Evolutionary conservation across 1,140 invertebrate genomes (phyloP), one percentile per base, ranked within the genome.

Genomic region (Pogonus chalceus): DNA sequence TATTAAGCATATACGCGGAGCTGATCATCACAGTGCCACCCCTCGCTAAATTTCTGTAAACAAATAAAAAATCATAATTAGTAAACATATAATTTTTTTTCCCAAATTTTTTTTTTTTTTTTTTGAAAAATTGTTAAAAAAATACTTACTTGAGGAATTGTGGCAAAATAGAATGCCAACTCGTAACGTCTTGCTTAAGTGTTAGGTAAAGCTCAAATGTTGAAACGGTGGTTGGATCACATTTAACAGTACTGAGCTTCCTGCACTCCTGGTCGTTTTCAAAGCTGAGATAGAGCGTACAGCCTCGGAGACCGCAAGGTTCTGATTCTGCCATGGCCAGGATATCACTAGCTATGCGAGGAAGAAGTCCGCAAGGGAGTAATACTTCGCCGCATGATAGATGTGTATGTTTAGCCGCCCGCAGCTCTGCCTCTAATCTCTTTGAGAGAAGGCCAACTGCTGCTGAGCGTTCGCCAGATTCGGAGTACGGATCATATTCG

Each of bases 191-290:
- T 67, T 90, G 87, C 69, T 87, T 88, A 23, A 93, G 75, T 16
- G 88, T 90, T 23, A 91, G 73, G 68, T 85, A 87, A 55, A 91
- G 74, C 71, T 92, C 88, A 64, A 92, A 92, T 20, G 90, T 93
- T 20, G 88, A 84, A 26, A 90, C 83, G 9, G 86, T 87, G 62
- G 80, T 80, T 26, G 84, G 83, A 72, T 92, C 88, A 62, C 87
- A 86, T 66, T 87, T 85, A 69, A 92, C 79, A 79, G 56, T 69
- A 58, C 76, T 76, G 35, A 88, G 72, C 64, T 75, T 71, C 60
- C 76, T 70, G 58, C 78, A 78, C 49, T 79, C 71, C 51, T 75
- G 74, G 57, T 77, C 76, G 1, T 77, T 76, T 62, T 81, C 79
- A 56, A 88, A 87, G 63, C 83, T 81, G 16, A 89, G 79, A 63